Evolutionary conservation across 2,113 vertebrate species (phyloP).

Genomic region (Gila orcuttii): DNA sequence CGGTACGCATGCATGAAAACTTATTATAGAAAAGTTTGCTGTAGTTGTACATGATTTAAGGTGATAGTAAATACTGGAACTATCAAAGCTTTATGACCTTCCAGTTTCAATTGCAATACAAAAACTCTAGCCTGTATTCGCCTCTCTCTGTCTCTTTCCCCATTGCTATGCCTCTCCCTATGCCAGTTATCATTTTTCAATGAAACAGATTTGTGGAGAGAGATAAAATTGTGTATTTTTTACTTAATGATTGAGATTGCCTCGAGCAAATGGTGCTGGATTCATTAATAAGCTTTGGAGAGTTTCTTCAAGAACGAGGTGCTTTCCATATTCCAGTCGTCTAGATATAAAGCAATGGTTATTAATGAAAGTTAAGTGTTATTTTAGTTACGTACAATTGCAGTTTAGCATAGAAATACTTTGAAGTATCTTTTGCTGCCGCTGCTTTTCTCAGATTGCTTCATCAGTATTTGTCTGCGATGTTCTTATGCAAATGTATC

Average conservation of each 20-base stretch:
- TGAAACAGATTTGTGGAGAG: not conserved
- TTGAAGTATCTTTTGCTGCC: not conserved
- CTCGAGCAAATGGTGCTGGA: slow-evolving; percentile 21
- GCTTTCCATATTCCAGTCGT: not conserved
- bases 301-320: not conserved
- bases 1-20: not conserved
- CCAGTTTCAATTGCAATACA: not conserved
- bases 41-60: slow-evolving; percentile 2
- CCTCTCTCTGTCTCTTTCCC: not conserved
- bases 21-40: slow-evolving; percentile 10
- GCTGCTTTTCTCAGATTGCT: not conserved
- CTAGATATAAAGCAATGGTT: not conserved
- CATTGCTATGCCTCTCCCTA: not conserved
- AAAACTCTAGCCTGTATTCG: not conserved
- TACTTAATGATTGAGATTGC: slow-evolving; percentile 17
- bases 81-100: slow-evolving; percentile 21
- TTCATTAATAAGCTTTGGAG: slow-evolving; percentile 10
- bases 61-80: slow-evolving; percentile 18
- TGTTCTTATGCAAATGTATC: not conserved
- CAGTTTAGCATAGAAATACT: not conserved
- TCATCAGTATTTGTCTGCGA: slow-evolving; percentile 1
- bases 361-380: not conserved
- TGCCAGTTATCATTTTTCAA: not conserved
- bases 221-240: slow-evolving; percentile 16
- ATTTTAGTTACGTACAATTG: not conserved